Conservation (phyloP, 2,113 vertebrate genomes). For the Salvelinus namaycush region DNA sequence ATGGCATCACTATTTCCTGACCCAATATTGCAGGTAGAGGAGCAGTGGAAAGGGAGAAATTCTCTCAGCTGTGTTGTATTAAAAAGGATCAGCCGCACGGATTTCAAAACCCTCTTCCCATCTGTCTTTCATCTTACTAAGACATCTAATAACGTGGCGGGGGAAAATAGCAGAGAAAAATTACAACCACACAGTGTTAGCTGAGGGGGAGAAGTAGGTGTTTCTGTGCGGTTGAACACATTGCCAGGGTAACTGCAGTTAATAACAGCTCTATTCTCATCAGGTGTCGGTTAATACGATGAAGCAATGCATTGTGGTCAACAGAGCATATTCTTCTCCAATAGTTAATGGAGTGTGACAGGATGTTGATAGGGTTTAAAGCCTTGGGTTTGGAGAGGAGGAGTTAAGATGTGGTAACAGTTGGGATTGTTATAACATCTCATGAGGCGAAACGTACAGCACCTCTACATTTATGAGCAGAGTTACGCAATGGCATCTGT, state of each 20-base stretch:
- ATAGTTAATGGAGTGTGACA: conserved; percentile 73
- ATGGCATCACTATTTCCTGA: conserved; percentile 14
- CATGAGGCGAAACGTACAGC: too few relatives aligned
- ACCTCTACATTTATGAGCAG: too few relatives aligned
- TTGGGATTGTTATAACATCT: conserved; percentile 37
- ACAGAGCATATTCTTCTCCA: conserved; percentile 46
- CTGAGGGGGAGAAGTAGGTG: conserved; percentile 9
- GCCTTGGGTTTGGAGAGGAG: conserved; percentile 31
- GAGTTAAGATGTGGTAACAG: conserved; percentile 55
- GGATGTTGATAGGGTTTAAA: conserved; percentile 63
- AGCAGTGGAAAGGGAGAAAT: background rate
- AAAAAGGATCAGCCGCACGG: conserved; percentile 18
- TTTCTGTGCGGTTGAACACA: conserved; percentile 41
- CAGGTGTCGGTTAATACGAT: conserved; percentile 49
- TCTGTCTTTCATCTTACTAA: conserved; percentile 20
- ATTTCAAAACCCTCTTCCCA: conserved; percentile 18
- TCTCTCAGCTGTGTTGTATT: conserved; percentile 22
- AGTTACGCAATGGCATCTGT: background rate
- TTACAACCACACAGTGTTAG: background rate
- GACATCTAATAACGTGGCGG: background rate
- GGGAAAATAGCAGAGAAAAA: background rate
- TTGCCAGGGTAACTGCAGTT: conserved; percentile 57
- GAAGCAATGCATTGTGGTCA: conserved; percentile 49
- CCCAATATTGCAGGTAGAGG: conserved; percentile 11
- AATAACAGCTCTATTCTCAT: conserved; percentile 59